Base-by-base conservation (phyloP, 2,888 invertebrate genomes). In the Lithosia quadra region DNA sequence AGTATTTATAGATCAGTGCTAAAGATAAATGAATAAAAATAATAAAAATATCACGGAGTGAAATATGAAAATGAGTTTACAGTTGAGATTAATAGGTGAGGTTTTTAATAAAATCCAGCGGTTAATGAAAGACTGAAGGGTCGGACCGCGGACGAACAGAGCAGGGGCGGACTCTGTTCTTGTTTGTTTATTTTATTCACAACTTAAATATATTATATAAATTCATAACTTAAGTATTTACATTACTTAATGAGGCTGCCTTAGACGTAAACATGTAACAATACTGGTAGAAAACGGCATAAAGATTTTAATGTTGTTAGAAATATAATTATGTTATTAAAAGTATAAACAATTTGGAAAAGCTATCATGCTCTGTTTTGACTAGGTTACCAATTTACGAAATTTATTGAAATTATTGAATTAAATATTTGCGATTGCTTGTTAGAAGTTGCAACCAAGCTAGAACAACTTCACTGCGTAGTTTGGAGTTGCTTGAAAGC, bases 81-180 rank as follows among this genome's bases (percentile, higher is more conserved):
- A 86, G 87, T 86, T 79, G 76, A 88, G 89, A 91, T 92, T 90
- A 92, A 92, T 91, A 90, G 88, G 86, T 88, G 84, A 84, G 88
- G 87, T 89, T 90, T 90, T 91, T 91, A 90, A 88, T 90, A 90
- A 90, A 90, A 90, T 80, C 83, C 85, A 64, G 86, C 81, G 89
- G 88, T 85, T 89, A 82, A 87, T 87, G 84, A 87, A 88, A 86
- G 78, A 80, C 80, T 83, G 83, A 81, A 85, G 88, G 91, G 90
- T 84, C 85, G 86, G 65, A 82, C 72, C 66, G 58, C 75, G 76
- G 76, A 71, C 76, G 68, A 66, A 63, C 49, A 8, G 2, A 0
- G 56, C 88, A 88, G 90, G 80, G 77, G 58, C 59, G 89, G 67
- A 87, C 39, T 85, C 4, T 13, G 70, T 8, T 56, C n/a, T 21